A percentile compares a stretch with the other conserved stretches of the same genome.
Evolutionary conservation across 2,797 vertebrate genomes (phyloP).

Genomic region (Lepilemur septentrionalis): DNA sequence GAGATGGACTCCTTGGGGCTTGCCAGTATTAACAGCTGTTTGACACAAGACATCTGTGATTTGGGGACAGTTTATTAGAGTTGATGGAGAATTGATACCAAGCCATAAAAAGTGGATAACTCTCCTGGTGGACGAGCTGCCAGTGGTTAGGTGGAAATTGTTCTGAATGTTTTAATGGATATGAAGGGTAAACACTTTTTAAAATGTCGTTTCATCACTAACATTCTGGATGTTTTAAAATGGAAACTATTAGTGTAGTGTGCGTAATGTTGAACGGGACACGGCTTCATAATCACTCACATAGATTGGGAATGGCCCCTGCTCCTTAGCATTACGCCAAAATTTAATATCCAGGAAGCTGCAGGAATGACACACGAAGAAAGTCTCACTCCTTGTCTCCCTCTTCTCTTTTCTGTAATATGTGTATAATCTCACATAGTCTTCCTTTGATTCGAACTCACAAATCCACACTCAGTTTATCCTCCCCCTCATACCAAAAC

Average conservation of each 20-base stretch:
- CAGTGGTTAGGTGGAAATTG: slow-evolving; percentile 66
- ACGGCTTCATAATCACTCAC: not conserved
- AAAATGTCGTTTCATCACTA: slow-evolving; percentile 50
- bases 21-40: slow-evolving; percentile 65
- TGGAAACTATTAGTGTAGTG: slow-evolving; percentile 60
- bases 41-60: slow-evolving; percentile 74
- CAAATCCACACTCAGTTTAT: not conserved
- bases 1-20: slow-evolving; percentile 21
- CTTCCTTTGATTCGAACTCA: not conserved
- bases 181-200: slow-evolving; percentile 68
- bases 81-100: slow-evolving; percentile 54
- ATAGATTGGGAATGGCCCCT: not conserved
- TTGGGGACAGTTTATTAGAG: slow-evolving; percentile 54
- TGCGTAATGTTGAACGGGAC: slow-evolving; percentile 8
- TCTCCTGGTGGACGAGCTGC: slow-evolving; percentile 45
- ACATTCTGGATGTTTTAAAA: slow-evolving; percentile 43
- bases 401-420: not conserved
- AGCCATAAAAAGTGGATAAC: slow-evolving; percentile 56
- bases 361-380: not conserved
- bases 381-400: not conserved
- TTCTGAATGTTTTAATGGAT: slow-evolving; percentile 64
- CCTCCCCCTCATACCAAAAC: not conserved
- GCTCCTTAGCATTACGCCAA: not conserved
- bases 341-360: slow-evolving; percentile 8
- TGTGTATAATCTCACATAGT: not conserved